Evolutionary conservation across 2,888 invertebrate species (phyloP), one percentile per base, ranked within the genome.

Genomic region (Dendrolimus pini): DNA sequence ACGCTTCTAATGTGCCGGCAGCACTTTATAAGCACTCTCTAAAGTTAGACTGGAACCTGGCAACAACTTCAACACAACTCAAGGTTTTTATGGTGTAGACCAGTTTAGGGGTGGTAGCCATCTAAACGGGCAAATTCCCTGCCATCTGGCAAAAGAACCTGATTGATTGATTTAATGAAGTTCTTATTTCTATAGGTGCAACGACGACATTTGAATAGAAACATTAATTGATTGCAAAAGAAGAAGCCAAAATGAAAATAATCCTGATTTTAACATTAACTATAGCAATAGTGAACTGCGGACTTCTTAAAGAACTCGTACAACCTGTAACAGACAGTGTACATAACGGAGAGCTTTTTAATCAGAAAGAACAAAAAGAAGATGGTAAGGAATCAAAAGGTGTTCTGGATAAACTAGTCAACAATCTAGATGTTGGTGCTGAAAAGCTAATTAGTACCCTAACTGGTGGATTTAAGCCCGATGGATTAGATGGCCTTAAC

Each of bases 271-370:
- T 47, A 12, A 9, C 12, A 47, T 10, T 47, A 1, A 47, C 12
- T 10, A 8, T 12, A 8, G 47, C 47, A 47, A 9, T 47, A 47
- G 56, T 55, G 7, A 41, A 56, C 52, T 57, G 59, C 54, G 59
- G 59, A 10, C 53, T 59, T 7, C 47, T 59, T 7, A 56, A 56
- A 42, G 56, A 59, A 18, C 13, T 55, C 12, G 9, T 59, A 12
- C 47, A 54, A 13, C 59, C 59, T 12, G 56, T 59, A 1, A 59
- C 59, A 7, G 59, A 59, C 12, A 54, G 42, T 7, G 57, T 53
- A 12, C 59, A 59, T 42, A 59, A 59, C 9, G 56, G 56, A 52
- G 55, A 42, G 9, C 42, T 59, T 0, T 55, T 59, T 1, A 47
- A 59, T 14, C 53, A 59, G 41, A 42, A 55, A 8, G 55, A 56